Percentiles rank a stretch among this genome's conserved stretches.
These are phyloP conservation scores for Lepetodrilus schrolli DNA, from an alignment of 2,888 invertebrate genomes.

Conservation along the genomic window DNA sequence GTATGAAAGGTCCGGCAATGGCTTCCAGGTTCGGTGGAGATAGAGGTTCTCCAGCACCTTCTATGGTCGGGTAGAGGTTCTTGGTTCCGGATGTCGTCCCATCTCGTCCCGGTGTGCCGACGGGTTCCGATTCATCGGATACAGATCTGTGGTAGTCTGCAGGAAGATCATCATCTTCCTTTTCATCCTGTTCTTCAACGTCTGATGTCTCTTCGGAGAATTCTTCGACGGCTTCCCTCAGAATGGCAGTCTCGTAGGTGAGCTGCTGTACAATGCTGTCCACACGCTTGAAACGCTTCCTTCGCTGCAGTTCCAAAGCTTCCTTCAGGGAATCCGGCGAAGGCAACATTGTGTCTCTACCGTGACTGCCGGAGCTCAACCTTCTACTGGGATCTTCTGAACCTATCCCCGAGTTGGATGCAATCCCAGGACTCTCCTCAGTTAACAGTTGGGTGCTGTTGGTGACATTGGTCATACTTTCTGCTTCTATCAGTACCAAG, in stretches of 20 bases:
- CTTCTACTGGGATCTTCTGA: not conserved
- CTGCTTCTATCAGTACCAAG: constrained; percentile 49
- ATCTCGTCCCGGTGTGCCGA: not conserved
- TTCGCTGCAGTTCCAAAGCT: constrained; percentile 17
- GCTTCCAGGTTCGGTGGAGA: constrained; percentile 38
- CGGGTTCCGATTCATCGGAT: not conserved
- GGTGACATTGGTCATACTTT: constrained; percentile 12
- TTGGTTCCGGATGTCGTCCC: not conserved
- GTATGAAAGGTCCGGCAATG: constrained; percentile 35
- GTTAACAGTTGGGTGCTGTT: too few species aligned
- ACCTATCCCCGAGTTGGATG: not conserved
- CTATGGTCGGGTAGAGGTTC: not conserved
- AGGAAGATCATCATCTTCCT: constrained; percentile 31
- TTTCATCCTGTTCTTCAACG: constrained; percentile 38
- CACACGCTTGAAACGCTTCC: constrained; percentile 42
- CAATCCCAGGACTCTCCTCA: not conserved
- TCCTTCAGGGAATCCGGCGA: not conserved
- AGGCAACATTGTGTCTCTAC: not conserved
- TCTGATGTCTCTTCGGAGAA: constrained; percentile 49
- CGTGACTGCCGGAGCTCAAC: not conserved
- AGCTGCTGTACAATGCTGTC: constrained; percentile 66
- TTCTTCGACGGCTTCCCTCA: constrained; percentile 60
- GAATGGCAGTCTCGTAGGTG: constrained; percentile 60
- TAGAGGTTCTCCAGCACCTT: not conserved
- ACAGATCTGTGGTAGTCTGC: not conserved